Percentiles rank a stretch among this genome's conserved stretches.
Evolutionary conservation across 2,113 vertebrate genomes (phyloP).

Genomic region (Aleadryas rufinucha): DNA sequence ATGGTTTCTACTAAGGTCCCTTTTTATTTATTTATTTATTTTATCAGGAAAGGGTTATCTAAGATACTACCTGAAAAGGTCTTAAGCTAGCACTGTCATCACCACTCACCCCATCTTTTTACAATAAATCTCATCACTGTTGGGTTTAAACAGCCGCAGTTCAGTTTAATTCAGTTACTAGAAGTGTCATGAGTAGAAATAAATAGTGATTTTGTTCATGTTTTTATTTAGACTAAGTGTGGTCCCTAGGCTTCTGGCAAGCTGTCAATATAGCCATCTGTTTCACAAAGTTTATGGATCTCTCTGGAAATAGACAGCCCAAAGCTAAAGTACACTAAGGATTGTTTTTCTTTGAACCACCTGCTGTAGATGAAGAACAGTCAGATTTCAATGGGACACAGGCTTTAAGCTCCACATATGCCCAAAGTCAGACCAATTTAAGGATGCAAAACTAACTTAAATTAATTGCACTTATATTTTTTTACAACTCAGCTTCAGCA

Average conservation of each 20-base stretch:
- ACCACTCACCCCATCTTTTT: not conserved
- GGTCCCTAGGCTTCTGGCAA: constrained; percentile 29
- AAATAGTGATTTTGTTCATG: constrained; percentile 2
- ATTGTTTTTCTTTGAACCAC: not conserved
- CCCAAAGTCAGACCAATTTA: not conserved
- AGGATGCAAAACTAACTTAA: not conserved
- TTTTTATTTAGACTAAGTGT: constrained; percentile 1
- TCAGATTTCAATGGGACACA: not conserved
- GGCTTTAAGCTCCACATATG: not conserved
- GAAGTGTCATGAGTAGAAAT: not conserved
- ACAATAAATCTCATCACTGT: not conserved
- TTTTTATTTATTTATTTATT: not conserved
- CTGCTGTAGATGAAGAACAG: not conserved
- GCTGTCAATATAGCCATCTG: constrained; percentile 19
- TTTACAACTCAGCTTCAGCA: not conserved
- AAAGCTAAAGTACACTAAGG: not conserved
- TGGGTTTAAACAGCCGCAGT: not conserved
- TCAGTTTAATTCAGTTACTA: not conserved
- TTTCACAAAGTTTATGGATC: constrained; percentile 10
- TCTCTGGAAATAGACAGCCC: not conserved
- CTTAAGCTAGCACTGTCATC: not conserved
- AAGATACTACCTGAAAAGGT: not conserved
- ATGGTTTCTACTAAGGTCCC: not conserved
- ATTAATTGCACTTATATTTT: not conserved
- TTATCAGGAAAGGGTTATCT: not conserved